Percentiles rank a stretch among this genome's conserved stretches.
phyloP scores from a whole-genome alignment of 2,888 invertebrate genomes.

The Polydrusus pterygomalis region DNA sequence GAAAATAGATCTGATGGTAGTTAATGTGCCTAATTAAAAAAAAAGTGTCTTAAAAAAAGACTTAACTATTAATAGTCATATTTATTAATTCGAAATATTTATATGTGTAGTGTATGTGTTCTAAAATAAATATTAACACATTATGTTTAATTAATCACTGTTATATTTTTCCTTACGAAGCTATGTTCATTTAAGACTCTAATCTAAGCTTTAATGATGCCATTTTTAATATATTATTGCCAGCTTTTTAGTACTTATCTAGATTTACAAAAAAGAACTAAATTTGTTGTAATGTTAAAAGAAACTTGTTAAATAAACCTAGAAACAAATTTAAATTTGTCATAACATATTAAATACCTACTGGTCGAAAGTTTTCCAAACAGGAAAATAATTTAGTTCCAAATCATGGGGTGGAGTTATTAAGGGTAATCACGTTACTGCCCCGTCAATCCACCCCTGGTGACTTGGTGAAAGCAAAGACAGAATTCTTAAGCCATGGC shows the following conservation, averaged over 20 bases:
- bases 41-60: conserved; percentile 43
- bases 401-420: neutral
- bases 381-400: neutral
- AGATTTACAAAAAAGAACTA: conserved; percentile 7
- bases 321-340: neutral
- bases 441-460: too few species aligned
- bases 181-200: conserved; percentile 8
- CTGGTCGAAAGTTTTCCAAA: too few species aligned
- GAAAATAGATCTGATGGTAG: conserved; percentile 34
- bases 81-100: conserved; percentile 10
- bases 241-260: conserved; percentile 26
- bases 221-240: conserved; percentile 31
- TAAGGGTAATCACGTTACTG: too few species aligned
- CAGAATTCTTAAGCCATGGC: too few species aligned
- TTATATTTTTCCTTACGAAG: neutral
- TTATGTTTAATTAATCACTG: neutral
- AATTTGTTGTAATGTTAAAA: conserved; percentile 23
- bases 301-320: conserved; percentile 1
- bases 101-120: conserved; percentile 5
- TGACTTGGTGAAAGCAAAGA: too few species aligned
- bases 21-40: conserved; percentile 41
- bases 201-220: conserved; percentile 24
- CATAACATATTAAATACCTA: too few species aligned
- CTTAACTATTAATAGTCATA: conserved; percentile 23
- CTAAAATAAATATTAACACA: conserved; percentile 1